Base-by-base conservation (phyloP, 2,888 invertebrate genomes). In the Nysson spinosus region DNA sequence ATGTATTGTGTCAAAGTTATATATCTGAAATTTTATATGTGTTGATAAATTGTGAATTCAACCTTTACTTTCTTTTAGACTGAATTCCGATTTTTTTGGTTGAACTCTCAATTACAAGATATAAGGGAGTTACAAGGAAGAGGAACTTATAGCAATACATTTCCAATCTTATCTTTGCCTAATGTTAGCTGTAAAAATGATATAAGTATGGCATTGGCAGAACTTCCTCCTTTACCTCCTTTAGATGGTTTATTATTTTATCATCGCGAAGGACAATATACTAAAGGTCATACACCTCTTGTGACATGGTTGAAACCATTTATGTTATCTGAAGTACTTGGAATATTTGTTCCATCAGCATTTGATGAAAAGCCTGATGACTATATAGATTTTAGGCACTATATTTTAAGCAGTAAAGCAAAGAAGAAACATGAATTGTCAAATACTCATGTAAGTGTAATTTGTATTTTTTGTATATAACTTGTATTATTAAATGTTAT, bases 211-310 rank as follows among this genome's bases (percentile, higher is more conserved):
- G 50, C 52, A 16, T 47, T 75, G 22, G 30, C 44, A 82, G 81
- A 62, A 79, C 44, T 88, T 40, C 37, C 74, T 0, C 24, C 63
- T 3, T 80, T 78, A 5, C 89, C 92, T 0, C 72, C 86, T 43
- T 85, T 97, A 49, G 98, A 98, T 87, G 99, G 99, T 0, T 85
- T 97, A 28, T 88, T 98, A 50, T 98, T 99, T 88, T 99, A 95
- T 87, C 97, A 98, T 87, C 94, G 93, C 77, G 89, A 92, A 64
- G 92, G 93, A 0, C 92, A 92, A 75, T 99, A 99, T 82, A 90
- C 91, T 4, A 89, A 92, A 47, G 96, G 96, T 1, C 87, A 90
- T 43, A 96, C 96, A 0, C 97, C 98, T 0, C 88, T 99, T 5
- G 96, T 98, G 1, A 93, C 94, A 1, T 99, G 98, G 98, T 88